Base-by-base conservation (phyloP, 2,797 vertebrate species). In the Euphonia xanthogaster region DNA sequence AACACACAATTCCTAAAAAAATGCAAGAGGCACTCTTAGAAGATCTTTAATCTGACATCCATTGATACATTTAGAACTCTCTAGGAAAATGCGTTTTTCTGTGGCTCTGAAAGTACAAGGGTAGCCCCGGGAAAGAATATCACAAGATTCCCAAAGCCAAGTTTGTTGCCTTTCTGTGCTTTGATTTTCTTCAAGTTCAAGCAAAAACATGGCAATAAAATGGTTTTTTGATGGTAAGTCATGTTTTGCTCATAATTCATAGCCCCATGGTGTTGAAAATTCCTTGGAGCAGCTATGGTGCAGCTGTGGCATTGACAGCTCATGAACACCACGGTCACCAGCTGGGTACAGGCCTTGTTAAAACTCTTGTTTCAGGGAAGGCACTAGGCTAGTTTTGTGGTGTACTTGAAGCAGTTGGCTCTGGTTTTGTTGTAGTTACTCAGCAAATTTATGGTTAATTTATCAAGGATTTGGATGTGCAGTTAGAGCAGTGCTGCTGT, bases 231-330 rank as follows among this genome's bases (percentile, higher is more conserved):
- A 47, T 74, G 53, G 27, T 63, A 88, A 84, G 50, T 77, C 39
- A 17, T 68, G 9, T 87, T 95, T 87, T 93, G 87, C 48, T 84
- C 21, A 14, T 88, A 37, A 93, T 91, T 95, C 35, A 25, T 84
- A 75, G 85, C 68, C 58, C 65, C 35, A 1, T 44, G 60, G 67
- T 92, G 86, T 93, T 47, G 24, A 53, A 92, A 91, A 50, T 78
- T 0, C 33, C 86, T 66, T 89, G 82, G 67, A 87, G 84, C 92
- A 96, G 95, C 94, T 97, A 82, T 89, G 82, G 30, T 79, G 58
- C 95, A 95, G 95, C 96, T 97, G 92, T 22, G 42, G 78, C 54
- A 40, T 67, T 86, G 80, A 86, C 68, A 45, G 47, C 92, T 97
- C 76, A 12, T 35, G 66, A 42, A 72, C 65, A 53, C 90, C 67